Evolutionary conservation across 2,888 invertebrate species (phyloP), one percentile per base, ranked within the genome.

Genomic region (Phengaris alcon): DNA sequence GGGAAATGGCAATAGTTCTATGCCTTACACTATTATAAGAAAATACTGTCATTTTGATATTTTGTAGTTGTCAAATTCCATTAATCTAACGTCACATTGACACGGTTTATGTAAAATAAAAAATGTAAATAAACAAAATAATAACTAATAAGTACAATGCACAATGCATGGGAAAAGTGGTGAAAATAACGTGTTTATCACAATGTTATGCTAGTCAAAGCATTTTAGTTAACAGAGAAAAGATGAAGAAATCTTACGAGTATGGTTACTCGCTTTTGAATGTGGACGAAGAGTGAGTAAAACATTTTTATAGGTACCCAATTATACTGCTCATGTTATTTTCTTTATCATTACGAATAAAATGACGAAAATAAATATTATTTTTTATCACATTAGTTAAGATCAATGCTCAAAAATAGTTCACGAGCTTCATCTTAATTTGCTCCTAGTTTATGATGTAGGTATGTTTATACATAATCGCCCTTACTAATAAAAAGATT

Each of bases 201-300:
- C 35, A 13, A 64, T 64, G 35, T 35, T 64, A 13, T 35, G 35
- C 6, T 52, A 52, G 8, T 52, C 52, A 8, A 9, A 64, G 12
- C 35, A 64, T 64, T 64, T 7, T 54, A 72, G 8, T 6, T 72
- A 5, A 22, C 8, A 12, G 35, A 35, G 72, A 9, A 51, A 35
- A 35, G 35, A 72, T 72, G 72, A 72, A 72, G 72, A 72, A 51
- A 13, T 35, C 72, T 22, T 72, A 72, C 35, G 35, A 72, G 3
- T 72, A 72, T 52, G 52, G 22, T 3, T 72, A 72, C 72, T 12
- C 72, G 13, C 72, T 72, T 7, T 52, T 72, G 35, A 72, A 72
- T 35, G 72, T 35, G 13, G 22, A 52, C 8, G 52, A 72, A 52
- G 72, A 72, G 72, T 72, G 13, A 72, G 72, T 72, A 72, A 52